Evolutionary conservation across 1,140 invertebrate species (phyloP), one percentile per base, ranked within the genome.

Genomic region (Dinothrombium tinctorium): DNA sequence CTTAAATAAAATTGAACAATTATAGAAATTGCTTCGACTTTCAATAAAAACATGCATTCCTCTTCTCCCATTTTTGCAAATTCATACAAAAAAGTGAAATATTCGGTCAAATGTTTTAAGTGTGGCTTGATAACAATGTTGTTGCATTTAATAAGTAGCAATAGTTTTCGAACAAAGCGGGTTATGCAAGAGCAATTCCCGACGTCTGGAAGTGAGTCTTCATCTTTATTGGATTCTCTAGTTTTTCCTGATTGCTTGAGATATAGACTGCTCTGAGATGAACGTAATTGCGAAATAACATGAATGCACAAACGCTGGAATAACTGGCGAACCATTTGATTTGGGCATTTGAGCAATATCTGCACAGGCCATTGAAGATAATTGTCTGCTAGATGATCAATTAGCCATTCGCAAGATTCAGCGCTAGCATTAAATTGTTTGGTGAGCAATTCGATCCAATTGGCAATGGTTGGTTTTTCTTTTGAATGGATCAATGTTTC

Each of bases 401-500:
- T 59, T 52, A 92, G 87, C 74, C 83, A 84, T 54, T 86, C 77
- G 47, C 82, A 84, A 0, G 83, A 81, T 40, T 73, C 73, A 40
- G 74, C 71, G n/a, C 79, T 86, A 15, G 75, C 71, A 56, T 84
- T 86, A 52, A 90, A 87, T 55, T 89, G 83, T 55, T 90, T 90
- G 2, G 82, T 90, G 4, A 90, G 64, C 24, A 89, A 58, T 57
- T 92, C 86, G 20, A 90, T 82, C 84, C 84, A 92, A 45, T 87
- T 81, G 8, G 89, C 75, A 78, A 90, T 87, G 0, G 82, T 90
- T 8, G 84, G 83, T 69, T 90, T 90, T 59, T 94, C 86, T 60
- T 90, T 90, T 15, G 84, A 81, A 57, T 92, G 84, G 56, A 94
- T 90, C 49, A 90, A 82, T 0, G 83, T 90, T 62, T 92, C 86